Base-by-base conservation (phyloP, 2,888 invertebrate genomes). In the Calameuta filiformis region DNA sequence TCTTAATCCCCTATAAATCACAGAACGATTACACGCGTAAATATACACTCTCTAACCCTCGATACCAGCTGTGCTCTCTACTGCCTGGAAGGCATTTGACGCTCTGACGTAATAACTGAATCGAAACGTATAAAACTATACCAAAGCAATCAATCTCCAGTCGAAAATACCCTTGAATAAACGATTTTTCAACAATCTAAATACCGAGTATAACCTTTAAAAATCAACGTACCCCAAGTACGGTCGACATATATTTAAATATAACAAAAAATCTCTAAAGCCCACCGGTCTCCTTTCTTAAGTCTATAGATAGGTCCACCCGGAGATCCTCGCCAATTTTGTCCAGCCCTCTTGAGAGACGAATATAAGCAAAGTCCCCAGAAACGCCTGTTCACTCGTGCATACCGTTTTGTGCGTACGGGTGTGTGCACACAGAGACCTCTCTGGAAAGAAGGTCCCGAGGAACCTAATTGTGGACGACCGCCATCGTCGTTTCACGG, bases 11-110 rank as follows among this genome's bases (percentile, higher is more conserved):
- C 82, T 77, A 85, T 84, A 84, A 86, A 86, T 85, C 86, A 83
- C 69, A 75, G 81, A 80, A 83, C 82, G 85, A 84, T 86, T 84
- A 85, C 83, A 83, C 80, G 84, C 81, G 86, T 85, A 86, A 86
- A 86, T 84, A 85, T 68, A 35, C 78, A 80, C 79, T 77, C 79
- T 77, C 76, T 31, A 73, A 35, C 73, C 79, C 79, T 75, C 71
- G 77, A 35, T 74, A 75, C 78, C 84, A 71, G 79, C 78, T 81
- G 83, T 74, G 79, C 80, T 76, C 74, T 78, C 73, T 56, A 56
- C 56, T 56, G 56, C 23, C 80, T 79, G 78, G 81, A 84, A 79
- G 79, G 75, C 76, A 78, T 78, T 79, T 82, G 76, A 75, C 74
- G 68, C 76, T 76, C 76, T 83, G 81, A 80, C 56, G 56, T 84